Evolutionary conservation across 2,113 vertebrate species (phyloP), one percentile per base, ranked within the genome.

Genomic region (Mustela nigripes): DNA sequence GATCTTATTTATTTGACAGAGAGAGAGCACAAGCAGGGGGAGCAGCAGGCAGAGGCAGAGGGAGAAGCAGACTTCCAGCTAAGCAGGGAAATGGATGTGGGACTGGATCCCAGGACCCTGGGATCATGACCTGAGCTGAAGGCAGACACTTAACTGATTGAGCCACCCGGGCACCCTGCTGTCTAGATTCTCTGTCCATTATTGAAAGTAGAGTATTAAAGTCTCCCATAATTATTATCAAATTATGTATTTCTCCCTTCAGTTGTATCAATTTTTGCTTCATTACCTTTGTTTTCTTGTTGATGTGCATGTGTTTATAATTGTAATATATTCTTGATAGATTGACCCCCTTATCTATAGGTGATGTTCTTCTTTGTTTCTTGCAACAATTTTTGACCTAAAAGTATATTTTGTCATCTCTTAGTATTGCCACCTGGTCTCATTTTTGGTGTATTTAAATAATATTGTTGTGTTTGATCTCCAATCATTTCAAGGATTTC

Each of bases 61-160:
- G 31, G 31, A 67, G 63, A 67, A 33, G 31, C 31, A 67, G 31
- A 67, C 31, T 67, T 6, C 31, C 15, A 1, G 2, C 63, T 67
- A 11, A 33, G 14, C 63, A 33, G 31, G 14, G 63, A 67, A 1
- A 31, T 2, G 1, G 31, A 16, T 67, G 31, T 1, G 0, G 31
- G 15, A 67, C 15, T 67, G 12, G 6, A 33, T 67, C 31, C 15
- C 14, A 33, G 63, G 31, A 33, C 31, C 14, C 63, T 33, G 14
- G 63, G 63, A 33, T 16, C 31, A 67, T 67, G 31, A 67, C 31
- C 31, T 67, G 31, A 33, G 63, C 14, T 33, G 31, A 33, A 67
- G 6, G 31, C 31, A 67, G 31, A 15, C 6, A 15, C 63, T 33
- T 67, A 67, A 67, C 31, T 7, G 2, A 33, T 14, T 16, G 28